Percentiles rank a stretch among this genome's conserved stretches.
phyloP scores from a whole-genome alignment of 2,797 vertebrate genomes.

The Kryptolebias ocellatus region DNA sequence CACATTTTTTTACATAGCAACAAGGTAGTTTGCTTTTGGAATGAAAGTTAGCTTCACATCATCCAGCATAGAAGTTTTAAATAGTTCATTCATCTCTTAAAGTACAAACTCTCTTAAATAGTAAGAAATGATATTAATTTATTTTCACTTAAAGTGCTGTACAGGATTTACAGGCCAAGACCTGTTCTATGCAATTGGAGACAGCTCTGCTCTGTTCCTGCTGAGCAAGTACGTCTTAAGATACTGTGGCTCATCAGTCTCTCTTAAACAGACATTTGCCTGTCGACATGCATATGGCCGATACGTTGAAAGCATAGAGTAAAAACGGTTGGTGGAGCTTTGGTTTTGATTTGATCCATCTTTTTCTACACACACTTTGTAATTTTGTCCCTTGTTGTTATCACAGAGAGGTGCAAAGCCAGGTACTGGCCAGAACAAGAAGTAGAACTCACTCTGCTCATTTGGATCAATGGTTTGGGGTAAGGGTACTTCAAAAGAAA shows the following conservation, averaged over 20 bases:
- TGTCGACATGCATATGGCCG: background rate
- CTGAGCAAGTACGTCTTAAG: constrained; percentile 24
- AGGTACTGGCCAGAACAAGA: constrained; percentile 67
- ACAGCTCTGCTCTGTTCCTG: constrained; percentile 21
- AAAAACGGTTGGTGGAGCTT: background rate
- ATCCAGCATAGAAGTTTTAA: background rate
- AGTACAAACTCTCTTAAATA: background rate
- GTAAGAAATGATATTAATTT: background rate
- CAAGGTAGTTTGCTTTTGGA: constrained; percentile 14
- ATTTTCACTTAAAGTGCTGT: background rate
- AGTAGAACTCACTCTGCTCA: constrained; percentile 73
- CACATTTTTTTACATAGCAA: constrained; percentile 51
- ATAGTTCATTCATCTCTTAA: constrained; percentile 2
- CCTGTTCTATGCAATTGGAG: background rate
- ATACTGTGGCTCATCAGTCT: constrained; percentile 14
- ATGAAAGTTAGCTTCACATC: constrained; percentile 1
- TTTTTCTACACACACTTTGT: constrained; percentile 65
- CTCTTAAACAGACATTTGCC: background rate
- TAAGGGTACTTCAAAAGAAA: constrained; percentile 76
- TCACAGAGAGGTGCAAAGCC: constrained; percentile 68
- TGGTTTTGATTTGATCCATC: constrained; percentile 8
- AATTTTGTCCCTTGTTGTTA: constrained; percentile 81
- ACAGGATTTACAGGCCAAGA: background rate
- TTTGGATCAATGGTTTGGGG: constrained; percentile 55
- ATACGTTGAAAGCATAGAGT: constrained; percentile 8